phyloP scores from a whole-genome alignment of 2,113 vertebrate species.

The Muscicapa adusta region DNA sequence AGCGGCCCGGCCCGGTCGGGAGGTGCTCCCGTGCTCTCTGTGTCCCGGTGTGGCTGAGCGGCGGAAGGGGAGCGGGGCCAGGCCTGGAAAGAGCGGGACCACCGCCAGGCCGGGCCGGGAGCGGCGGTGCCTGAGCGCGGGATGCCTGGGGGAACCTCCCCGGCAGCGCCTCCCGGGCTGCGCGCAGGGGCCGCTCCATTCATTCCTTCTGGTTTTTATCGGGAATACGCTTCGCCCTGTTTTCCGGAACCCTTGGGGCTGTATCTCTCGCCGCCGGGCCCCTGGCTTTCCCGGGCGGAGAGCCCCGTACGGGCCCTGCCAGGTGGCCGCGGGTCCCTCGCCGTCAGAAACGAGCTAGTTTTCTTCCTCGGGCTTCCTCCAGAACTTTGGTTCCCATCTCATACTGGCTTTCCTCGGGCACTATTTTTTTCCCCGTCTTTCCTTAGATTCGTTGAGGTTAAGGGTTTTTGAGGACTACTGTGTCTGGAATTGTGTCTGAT shows the following conservation, averaged over 20 bases:
- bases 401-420: accelerated
- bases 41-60: not conserved
- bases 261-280: accelerated
- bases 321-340: accelerated
- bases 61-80: not conserved
- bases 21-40: not conserved
- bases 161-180: not conserved
- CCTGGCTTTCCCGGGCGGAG: not conserved
- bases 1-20: not conserved
- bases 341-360: not conserved
- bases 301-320: too few relatives aligned
- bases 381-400: not conserved
- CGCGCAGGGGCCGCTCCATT: not conserved
- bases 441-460: not conserved
- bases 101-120: not conserved
- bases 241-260: not conserved
- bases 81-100: not conserved
- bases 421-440: accelerated
- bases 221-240: accelerated
- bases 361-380: not conserved
- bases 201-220: not conserved
- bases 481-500: not conserved
- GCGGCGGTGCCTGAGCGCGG: not conserved
- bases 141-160: not conserved
- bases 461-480: not conserved